These are phyloP conservation scores for Oryzias javanicus DNA, from an alignment of 2,113 vertebrate genomes.

Conservation along the genomic window DNA sequence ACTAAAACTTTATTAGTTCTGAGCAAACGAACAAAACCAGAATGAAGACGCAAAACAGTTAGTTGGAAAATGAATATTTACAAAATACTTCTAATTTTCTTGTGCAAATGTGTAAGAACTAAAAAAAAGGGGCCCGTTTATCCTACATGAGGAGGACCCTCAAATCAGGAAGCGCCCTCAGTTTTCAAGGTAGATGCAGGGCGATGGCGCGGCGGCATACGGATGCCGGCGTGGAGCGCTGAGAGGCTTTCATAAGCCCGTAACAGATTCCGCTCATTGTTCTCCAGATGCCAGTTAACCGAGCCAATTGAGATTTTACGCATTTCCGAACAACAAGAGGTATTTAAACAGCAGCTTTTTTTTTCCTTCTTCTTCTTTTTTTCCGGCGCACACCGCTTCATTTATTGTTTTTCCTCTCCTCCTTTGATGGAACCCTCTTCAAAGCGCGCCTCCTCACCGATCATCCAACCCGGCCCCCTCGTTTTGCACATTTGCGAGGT, in stretches of 20 bases:
- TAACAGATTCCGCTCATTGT: conserved; percentile 62
- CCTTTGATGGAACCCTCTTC: conserved; percentile 72
- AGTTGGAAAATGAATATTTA: too few species aligned
- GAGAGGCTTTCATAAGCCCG: conserved; percentile 60
- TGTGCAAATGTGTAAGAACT: too few species aligned
- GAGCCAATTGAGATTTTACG: conserved; percentile 69
- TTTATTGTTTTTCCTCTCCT: conserved; percentile 56
- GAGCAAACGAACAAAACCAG: too few species aligned
- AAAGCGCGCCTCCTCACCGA: conserved; percentile 64
- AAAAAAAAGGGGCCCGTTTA: too few species aligned
- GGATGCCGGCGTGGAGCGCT: conserved; percentile 53
- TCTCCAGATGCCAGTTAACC: conserved; percentile 70
- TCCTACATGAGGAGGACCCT: too few species aligned
- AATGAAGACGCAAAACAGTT: too few species aligned
- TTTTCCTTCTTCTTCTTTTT: conserved; percentile 11
- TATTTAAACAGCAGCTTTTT: conserved; percentile 56
- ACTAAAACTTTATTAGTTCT: too few species aligned
- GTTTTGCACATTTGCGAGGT: conserved; percentile 33
- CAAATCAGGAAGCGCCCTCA: too few species aligned
- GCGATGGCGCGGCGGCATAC: conserved; percentile 51
- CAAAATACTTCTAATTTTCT: too few species aligned
- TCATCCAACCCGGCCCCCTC: conserved; percentile 68
- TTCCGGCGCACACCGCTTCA: conserved; percentile 36
- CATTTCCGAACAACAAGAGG: conserved; percentile 65
- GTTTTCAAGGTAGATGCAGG: conserved; percentile 27